phyloP scores from a whole-genome alignment of 2,888 invertebrate genomes.

The Orthonevra nobilis region DNA sequence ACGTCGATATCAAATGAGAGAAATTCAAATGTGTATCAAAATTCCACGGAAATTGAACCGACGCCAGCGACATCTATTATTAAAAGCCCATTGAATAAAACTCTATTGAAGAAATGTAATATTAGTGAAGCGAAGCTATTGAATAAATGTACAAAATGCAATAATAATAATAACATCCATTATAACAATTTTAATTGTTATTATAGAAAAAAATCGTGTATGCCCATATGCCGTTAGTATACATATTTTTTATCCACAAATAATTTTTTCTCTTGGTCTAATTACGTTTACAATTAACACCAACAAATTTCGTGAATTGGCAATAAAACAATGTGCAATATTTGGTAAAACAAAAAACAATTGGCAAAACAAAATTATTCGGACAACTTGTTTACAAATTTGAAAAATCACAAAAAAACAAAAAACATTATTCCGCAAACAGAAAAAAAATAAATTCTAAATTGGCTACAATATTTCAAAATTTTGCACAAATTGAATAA shows the following conservation, averaged over 20 bases:
- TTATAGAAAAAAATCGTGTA: slow-evolving; percentile 80
- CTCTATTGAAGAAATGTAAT: slow-evolving; percentile 75
- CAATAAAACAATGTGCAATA: slow-evolving; percentile 41
- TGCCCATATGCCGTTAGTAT: slow-evolving; percentile 81
- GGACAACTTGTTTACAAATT: slow-evolving; percentile 50
- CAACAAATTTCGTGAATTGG: slow-evolving; percentile 36
- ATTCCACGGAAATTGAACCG: slow-evolving; percentile 34
- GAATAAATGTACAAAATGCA: slow-evolving; percentile 78
- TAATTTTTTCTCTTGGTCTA: neutral
- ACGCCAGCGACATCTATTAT: slow-evolving; percentile 73
- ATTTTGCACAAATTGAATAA: slow-evolving; percentile 52
- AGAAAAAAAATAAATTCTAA: slow-evolving; percentile 25
- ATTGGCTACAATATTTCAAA: slow-evolving; percentile 68
- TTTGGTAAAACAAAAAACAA: slow-evolving; percentile 46
- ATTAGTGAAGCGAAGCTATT: slow-evolving; percentile 57
- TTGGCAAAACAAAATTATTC: slow-evolving; percentile 58
- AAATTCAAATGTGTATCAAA: slow-evolving; percentile 20
- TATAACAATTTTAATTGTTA: slow-evolving; percentile 79
- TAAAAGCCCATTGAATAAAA: slow-evolving; percentile 75
- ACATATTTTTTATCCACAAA: slow-evolving; percentile 25
- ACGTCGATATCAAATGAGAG: slow-evolving; percentile 14
- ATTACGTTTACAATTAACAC: no score
- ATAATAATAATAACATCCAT: slow-evolving; percentile 78
- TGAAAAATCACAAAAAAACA: slow-evolving; percentile 47
- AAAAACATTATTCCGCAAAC: no score